phyloP scores from a whole-genome alignment of 1,140 invertebrate genomes.

The Drosophila parvula region DNA sequence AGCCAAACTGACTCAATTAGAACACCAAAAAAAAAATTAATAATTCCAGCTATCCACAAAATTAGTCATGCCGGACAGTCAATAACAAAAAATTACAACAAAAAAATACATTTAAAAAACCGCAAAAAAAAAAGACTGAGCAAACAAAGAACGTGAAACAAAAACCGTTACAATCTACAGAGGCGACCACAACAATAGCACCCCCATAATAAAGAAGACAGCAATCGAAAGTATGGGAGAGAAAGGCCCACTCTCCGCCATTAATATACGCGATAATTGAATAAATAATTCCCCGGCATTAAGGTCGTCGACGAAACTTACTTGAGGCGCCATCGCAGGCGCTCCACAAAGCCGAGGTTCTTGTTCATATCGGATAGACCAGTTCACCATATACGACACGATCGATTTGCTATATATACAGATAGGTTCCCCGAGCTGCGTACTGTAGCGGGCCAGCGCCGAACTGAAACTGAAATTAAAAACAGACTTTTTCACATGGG shows the following conservation, averaged over 20 bases:
- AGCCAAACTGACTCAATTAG: conserved; percentile 22
- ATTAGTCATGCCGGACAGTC: conserved; percentile 40
- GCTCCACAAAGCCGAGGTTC: conserved; percentile 75
- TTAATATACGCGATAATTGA: conserved; percentile 38
- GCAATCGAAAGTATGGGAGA: conserved; percentile 3
- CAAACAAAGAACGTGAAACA: conserved; percentile 37
- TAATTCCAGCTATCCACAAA: conserved; percentile 24
- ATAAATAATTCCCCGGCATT: conserved; percentile 47
- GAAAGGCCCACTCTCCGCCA: conserved; percentile 22
- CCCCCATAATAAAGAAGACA: neutral
- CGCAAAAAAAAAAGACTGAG: conserved; percentile 1
- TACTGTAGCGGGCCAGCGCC: conserved; percentile 63
- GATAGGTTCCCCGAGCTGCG: conserved; percentile 43
- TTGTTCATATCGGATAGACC: conserved; percentile 58
- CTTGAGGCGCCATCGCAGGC: conserved; percentile 75
- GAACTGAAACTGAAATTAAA: conserved; percentile 76
- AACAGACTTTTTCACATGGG: conserved; percentile 59
- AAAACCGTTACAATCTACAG: conserved; percentile 23
- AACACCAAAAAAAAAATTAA: conserved; percentile 26
- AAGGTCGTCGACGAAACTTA: conserved; percentile 61
- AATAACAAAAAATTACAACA: conserved; percentile 11
- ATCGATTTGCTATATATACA: conserved; percentile 24
- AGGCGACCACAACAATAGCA: conserved; percentile 27
- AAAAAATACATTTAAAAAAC: neutral
- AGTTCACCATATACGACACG: conserved; percentile 27